Percentiles rank a stretch among this genome's conserved stretches.
Conservation (phyloP, 2,888 invertebrate genomes). For the Sialis fuliginosa region DNA sequence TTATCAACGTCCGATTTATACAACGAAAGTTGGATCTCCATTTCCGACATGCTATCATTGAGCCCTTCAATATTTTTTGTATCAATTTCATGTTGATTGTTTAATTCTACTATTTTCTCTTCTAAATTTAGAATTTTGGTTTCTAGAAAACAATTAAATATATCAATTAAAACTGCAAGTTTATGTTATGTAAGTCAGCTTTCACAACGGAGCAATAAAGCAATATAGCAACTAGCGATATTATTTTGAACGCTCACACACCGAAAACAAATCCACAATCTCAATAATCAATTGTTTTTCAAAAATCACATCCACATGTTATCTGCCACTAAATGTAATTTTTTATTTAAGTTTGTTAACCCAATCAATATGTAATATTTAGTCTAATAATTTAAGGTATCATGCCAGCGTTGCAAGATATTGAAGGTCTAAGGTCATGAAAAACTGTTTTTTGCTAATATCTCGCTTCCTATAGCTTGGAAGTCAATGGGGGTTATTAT, state of each 20-base stretch:
- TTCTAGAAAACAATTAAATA: constrained; percentile 26
- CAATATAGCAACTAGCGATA: no score
- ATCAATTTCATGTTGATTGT: constrained; percentile 43
- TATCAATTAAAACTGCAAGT: neutral
- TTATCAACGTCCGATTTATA: constrained; percentile 44
- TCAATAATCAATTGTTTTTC: constrained; percentile 2
- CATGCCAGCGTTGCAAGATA: no score
- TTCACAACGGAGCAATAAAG: no score
- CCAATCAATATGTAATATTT: no score
- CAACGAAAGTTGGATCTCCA: constrained; percentile 43
- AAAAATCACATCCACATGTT: neutral
- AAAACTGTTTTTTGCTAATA: no score
- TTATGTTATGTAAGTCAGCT: neutral
- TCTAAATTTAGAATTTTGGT: constrained; percentile 35
- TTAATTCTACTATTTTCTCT: constrained; percentile 33
- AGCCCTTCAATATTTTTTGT: constrained; percentile 40
- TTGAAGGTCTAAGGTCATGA: no score
- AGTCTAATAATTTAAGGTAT: no score
- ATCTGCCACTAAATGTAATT: neutral
- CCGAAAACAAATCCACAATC: neutral
- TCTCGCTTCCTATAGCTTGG: no score
- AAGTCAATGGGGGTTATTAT: no score
- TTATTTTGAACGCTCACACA: no score
- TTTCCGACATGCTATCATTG: constrained; percentile 40
- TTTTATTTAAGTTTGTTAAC: constrained; percentile 1